phyloP scores from a whole-genome alignment of 2,113 vertebrate species.

The Daphoenositta chrysoptera region DNA sequence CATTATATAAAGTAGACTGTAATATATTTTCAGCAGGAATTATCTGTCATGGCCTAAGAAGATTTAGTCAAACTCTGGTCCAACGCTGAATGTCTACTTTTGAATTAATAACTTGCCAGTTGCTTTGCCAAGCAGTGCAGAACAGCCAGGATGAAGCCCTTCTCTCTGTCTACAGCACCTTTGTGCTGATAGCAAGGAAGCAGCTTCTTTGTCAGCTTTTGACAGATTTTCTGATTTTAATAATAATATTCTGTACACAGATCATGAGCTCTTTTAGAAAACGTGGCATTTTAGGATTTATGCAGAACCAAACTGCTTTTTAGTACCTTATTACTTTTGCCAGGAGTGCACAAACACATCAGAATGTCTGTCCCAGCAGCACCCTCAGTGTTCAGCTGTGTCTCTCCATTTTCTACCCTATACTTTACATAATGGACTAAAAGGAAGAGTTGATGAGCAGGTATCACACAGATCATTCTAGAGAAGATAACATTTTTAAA shows the following conservation, averaged over 20 bases:
- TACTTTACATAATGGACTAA: background rate
- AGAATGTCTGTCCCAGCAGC: background rate
- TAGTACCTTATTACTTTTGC: background rate
- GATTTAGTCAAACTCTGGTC: background rate
- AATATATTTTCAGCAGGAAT: background rate
- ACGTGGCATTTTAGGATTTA: background rate
- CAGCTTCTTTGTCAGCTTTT: background rate
- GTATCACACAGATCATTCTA: background rate
- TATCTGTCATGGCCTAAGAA: background rate
- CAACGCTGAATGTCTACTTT: background rate
- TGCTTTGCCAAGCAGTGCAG: background rate
- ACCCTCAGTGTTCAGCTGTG: background rate
- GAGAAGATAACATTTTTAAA: background rate
- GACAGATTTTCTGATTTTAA: background rate
- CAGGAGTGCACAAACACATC: background rate
- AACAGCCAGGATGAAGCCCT: background rate
- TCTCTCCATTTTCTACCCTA: background rate
- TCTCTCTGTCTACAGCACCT: background rate
- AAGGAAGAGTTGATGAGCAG: background rate
- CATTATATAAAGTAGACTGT: background rate
- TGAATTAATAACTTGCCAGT: background rate
- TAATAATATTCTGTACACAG: background rate
- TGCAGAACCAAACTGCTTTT: background rate
- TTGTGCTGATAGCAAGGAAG: background rate
- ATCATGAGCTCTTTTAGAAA: background rate